Conservation (phyloP, 1,140 invertebrate genomes). For the Pseudomyrmex gracilis region DNA sequence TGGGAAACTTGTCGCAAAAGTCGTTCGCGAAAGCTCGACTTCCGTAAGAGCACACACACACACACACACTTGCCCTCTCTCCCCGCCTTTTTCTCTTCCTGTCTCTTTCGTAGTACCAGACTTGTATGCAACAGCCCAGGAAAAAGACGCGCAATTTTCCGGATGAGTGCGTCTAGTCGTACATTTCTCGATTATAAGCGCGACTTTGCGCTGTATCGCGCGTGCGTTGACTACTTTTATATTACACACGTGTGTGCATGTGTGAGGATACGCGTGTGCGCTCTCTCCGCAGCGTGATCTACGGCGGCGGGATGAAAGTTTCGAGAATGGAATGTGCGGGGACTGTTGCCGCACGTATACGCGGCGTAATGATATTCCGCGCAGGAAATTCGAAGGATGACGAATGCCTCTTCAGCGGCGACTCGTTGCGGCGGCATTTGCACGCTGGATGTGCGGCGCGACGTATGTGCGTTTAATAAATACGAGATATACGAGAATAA, state of each 20-base stretch:
- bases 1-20: constrained; percentile 62
- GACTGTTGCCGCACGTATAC: neutral
- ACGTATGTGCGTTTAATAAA: neutral
- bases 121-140: constrained; percentile 6
- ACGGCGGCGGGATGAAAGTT: constrained; percentile 45
- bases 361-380: constrained; percentile 51
- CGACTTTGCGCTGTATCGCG: constrained; percentile 9
- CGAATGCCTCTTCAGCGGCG: constrained; percentile 45
- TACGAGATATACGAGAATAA: constrained; percentile 7
- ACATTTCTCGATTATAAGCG: constrained; percentile 62
- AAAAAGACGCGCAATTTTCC: constrained; percentile 62
- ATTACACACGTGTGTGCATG: neutral
- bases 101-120: neutral
- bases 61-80: neutral
- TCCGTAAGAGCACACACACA: neutral
- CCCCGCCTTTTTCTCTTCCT: neutral
- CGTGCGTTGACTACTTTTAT: neutral
- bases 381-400: constrained; percentile 58
- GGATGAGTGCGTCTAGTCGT: constrained; percentile 44
- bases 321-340: constrained; percentile 45
- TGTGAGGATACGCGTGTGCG: too few relatives aligned
- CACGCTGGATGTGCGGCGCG: neutral
- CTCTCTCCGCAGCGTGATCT: constrained; percentile 31
- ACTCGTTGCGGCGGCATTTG: neutral
- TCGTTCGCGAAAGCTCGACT: constrained; percentile 47